phyloP scores from a whole-genome alignment of 2,888 invertebrate genomes.

The Caenorhabditis sp. region DNA sequence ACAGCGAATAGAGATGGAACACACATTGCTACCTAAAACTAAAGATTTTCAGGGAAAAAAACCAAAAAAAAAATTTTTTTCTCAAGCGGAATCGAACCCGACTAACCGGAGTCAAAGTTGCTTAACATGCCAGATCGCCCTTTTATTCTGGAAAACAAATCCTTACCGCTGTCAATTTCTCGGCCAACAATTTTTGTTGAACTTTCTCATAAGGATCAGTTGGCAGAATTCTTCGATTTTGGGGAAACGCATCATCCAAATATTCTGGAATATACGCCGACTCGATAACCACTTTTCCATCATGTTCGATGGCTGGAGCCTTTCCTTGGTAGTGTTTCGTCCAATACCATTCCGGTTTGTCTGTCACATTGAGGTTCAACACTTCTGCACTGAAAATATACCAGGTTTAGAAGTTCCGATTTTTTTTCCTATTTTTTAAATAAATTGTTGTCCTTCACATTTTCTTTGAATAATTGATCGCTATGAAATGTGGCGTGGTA shows the following conservation, averaged over 20 bases:
- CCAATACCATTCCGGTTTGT: slow-evolving; percentile 83
- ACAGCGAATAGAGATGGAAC: slow-evolving; percentile 39
- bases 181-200: slow-evolving; percentile 80
- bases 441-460: too few species aligned
- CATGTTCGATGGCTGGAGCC: slow-evolving; percentile 81
- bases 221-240: slow-evolving; percentile 77
- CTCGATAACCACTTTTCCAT: slow-evolving; percentile 76
- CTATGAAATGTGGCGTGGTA: too few species aligned
- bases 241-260: slow-evolving; percentile 82
- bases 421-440: too few species aligned
- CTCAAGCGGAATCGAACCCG: too few species aligned
- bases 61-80: too few species aligned
- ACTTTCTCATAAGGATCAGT: slow-evolving; percentile 76
- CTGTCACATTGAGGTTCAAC: slow-evolving; percentile 1
- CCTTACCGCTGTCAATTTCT: slow-evolving; percentile 71
- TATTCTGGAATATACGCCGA: slow-evolving; percentile 83
- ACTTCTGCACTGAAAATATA: slow-evolving; percentile 4
- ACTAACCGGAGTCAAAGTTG: too few species aligned
- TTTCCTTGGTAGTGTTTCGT: slow-evolving; percentile 74
- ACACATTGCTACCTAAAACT: slow-evolving; percentile 37
- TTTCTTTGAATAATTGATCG: too few species aligned
- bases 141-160: too few species aligned
- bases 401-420: too few species aligned
- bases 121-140: too few species aligned
- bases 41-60: background rate